These are phyloP conservation scores for Zaprionus nigranus DNA, from an alignment of 1,140 invertebrate species.

Conservation along the genomic window DNA sequence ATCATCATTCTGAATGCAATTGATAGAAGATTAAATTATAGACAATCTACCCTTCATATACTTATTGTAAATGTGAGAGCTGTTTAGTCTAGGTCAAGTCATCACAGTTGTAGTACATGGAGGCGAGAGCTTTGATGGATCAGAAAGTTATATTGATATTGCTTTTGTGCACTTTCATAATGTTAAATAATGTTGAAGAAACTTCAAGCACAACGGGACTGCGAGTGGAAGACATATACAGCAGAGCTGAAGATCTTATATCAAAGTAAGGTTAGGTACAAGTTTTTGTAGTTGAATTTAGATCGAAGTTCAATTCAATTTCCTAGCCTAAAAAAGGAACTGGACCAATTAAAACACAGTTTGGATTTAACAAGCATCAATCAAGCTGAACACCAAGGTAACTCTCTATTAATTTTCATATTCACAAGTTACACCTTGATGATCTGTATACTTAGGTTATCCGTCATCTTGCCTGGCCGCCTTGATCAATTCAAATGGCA, in stretches of 20 bases:
- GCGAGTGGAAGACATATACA: conserved; percentile 2
- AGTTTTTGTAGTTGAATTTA: background rate
- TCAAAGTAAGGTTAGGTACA: conserved; percentile 1
- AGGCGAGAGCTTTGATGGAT: conserved; percentile 6
- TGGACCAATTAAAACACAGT: background rate
- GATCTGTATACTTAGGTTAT: background rate
- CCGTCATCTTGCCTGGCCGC: conserved; percentile 67
- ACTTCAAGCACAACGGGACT: background rate
- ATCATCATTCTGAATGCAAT: background rate
- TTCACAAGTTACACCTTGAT: background rate
- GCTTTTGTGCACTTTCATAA: background rate
- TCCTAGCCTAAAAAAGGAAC: conserved; percentile 10
- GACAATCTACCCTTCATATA: background rate
- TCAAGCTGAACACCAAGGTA: conserved; percentile 7
- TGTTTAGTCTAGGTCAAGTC: conserved; percentile 22
- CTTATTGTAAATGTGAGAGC: background rate
- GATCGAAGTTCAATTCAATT: background rate
- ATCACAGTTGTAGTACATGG: background rate
- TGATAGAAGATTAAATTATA: background rate
- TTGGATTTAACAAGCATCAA: background rate
- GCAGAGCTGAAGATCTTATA: conserved; percentile 15
- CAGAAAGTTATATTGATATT: background rate
- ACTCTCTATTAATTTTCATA: background rate
- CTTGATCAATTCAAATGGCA: conserved; percentile 51
- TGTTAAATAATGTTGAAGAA: background rate